phyloP scores from a whole-genome alignment of 2,888 invertebrate genomes.

The Macrostomum cliftonense region DNA sequence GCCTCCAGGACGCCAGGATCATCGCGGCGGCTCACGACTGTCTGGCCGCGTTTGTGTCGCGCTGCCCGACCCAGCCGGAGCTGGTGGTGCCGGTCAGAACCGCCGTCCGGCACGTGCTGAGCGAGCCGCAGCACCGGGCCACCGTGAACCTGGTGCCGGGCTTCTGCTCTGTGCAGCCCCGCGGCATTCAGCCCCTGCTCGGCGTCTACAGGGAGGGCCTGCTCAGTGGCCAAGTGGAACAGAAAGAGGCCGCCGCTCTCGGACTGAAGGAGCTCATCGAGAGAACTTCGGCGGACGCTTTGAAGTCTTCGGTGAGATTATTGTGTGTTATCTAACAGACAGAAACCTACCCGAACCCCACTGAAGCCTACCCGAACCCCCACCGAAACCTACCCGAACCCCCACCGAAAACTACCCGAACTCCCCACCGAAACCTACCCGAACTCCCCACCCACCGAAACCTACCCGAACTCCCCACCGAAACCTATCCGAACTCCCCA shows the following conservation, averaged over 20 bases:
- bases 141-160: slow-evolving; percentile 52
- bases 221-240: slow-evolving; percentile 76
- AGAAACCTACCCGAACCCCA: too few relatives aligned
- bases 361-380: too few relatives aligned
- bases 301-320: slow-evolving; percentile 45
- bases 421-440: too few relatives aligned
- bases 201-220: slow-evolving; percentile 90
- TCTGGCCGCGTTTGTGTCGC: not conserved
- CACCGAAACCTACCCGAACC: too few relatives aligned
- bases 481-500: too few relatives aligned
- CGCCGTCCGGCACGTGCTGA: not conserved
- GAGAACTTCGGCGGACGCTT: slow-evolving; percentile 61
- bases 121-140: not conserved
- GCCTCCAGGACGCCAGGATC: slow-evolving; percentile 59
- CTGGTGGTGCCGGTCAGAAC: not conserved
- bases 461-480: too few relatives aligned
- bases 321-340: too few relatives aligned
- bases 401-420: too few relatives aligned
- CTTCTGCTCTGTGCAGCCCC: slow-evolving; percentile 64
- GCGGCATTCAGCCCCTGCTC: slow-evolving; percentile 74
- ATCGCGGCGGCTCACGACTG: slow-evolving; percentile 48
- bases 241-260: slow-evolving; percentile 81
- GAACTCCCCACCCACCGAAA: too few relatives aligned
- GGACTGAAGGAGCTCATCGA: slow-evolving; percentile 66
- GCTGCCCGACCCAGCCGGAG: not conserved